Conservation (phyloP, 2,797 vertebrate species). For the Sebastes nivosus region DNA sequence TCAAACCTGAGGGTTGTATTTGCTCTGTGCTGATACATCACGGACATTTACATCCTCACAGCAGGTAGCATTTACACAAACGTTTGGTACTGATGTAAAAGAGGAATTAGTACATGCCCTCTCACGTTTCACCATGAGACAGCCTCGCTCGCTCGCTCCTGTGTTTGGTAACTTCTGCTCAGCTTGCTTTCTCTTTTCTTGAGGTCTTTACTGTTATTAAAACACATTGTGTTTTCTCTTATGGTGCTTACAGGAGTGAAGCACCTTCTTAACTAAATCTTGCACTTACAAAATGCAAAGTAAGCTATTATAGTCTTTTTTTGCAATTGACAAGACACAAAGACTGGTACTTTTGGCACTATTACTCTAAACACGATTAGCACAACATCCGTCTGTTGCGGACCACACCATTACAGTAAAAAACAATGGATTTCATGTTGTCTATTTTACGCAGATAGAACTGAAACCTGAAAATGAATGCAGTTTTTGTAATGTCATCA, state of each 20-base stretch:
- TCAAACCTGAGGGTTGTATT: neutral
- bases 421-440: too few relatives aligned
- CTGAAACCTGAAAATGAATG: fast-evolving
- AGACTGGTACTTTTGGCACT: fast-evolving
- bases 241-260: neutral
- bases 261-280: neutral
- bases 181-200: neutral
- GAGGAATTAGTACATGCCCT: neutral
- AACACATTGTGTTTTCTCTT: neutral
- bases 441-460: too few relatives aligned
- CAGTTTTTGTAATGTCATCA: too few relatives aligned
- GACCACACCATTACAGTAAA: too few relatives aligned
- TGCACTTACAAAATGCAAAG: neutral
- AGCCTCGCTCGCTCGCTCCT: neutral
- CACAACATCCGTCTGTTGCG: too few relatives aligned
- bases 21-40: neutral
- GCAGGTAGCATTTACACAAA: too few relatives aligned
- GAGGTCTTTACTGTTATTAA: neutral
- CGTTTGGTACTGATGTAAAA: neutral
- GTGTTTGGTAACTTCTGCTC: neutral
- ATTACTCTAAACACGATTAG: too few relatives aligned
- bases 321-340: too few relatives aligned
- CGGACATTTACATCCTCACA: too few relatives aligned
- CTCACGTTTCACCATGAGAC: neutral
- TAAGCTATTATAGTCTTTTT: too few relatives aligned